Evolutionary conservation across 2,888 invertebrate genomes (phyloP).

Genomic region (Priocnemis perturbator): DNA sequence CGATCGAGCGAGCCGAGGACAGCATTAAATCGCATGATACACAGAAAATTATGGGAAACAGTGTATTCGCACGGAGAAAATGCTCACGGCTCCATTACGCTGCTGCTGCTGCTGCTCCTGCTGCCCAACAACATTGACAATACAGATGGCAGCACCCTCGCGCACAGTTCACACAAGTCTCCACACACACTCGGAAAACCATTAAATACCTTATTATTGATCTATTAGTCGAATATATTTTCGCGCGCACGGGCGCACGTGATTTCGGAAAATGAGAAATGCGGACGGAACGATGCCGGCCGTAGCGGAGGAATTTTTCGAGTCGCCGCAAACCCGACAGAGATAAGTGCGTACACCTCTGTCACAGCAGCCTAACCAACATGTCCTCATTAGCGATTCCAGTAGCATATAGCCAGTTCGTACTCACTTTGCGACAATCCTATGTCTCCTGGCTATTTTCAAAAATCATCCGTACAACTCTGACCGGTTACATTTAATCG

Average conservation of each 20-base stretch:
- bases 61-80: conserved; percentile 63
- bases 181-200: conserved; percentile 58
- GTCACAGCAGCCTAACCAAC: conserved; percentile 73
- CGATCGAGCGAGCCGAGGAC: conserved; percentile 50
- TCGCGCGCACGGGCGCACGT: conserved; percentile 66
- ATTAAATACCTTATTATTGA: conserved; percentile 75
- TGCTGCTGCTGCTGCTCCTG: conserved; percentile 64
- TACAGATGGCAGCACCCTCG: conserved; percentile 82
- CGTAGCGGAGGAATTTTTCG: conserved; percentile 9
- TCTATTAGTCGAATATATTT: conserved; percentile 71
- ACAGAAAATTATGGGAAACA: conserved; percentile 40
- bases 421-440: conserved; percentile 66
- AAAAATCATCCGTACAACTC: conserved; percentile 49
- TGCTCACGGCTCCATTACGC: conserved; percentile 75
- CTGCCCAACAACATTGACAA: conserved; percentile 86
- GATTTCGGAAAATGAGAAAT: conserved; percentile 36
- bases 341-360: conserved; percentile 48
- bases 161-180: conserved; percentile 59
- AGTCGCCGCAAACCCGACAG: conserved; percentile 20
- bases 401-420: conserved; percentile 66
- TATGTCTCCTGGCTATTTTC: conserved; percentile 40
- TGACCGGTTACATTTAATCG: conserved; percentile 58
- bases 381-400: conserved; percentile 78
- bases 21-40: conserved; percentile 51
- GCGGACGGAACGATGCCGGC: neutral